These are phyloP conservation scores for Laodelphax striatellus DNA, from an alignment of 1,140 invertebrate genomes.

Conservation along the genomic window DNA sequence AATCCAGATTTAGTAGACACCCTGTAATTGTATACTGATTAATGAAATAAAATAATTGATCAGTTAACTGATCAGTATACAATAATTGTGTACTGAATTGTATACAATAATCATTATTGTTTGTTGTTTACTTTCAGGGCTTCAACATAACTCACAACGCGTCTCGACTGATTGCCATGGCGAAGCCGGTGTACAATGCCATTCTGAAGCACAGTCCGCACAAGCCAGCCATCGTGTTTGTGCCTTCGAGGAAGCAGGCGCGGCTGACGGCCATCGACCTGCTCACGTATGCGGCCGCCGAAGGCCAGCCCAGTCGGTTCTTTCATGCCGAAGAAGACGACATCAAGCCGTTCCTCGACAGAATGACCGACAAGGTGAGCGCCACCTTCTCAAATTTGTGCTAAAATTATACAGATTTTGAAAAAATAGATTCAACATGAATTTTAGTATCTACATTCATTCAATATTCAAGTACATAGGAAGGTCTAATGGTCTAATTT, in stretches of 20 bases:
- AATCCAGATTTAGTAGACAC: too few species aligned
- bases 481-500: too few species aligned
- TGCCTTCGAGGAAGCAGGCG: conserved; percentile 88
- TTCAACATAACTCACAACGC: conserved; percentile 97
- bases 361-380: conserved; percentile 68
- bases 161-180: conserved; percentile 91
- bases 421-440: too few species aligned
- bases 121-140: conserved; percentile 42
- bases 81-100: too few species aligned
- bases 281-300: conserved; percentile 83
- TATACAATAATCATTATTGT: neutral
- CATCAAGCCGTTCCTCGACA: conserved; percentile 75
- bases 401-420: too few species aligned
- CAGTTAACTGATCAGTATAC: too few species aligned
- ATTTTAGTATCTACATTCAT: too few species aligned
- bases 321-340: conserved; percentile 79
- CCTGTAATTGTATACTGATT: too few species aligned
- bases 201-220: conserved; percentile 77
- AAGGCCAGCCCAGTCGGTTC: conserved; percentile 72
- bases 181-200: conserved; percentile 92
- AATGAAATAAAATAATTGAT: too few species aligned
- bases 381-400: neutral
- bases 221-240: conserved; percentile 92
- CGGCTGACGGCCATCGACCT: conserved; percentile 90
- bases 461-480: too few species aligned